A percentile compares a stretch with the other conserved stretches of the same genome.
Evolutionary conservation across 2,888 invertebrate species (phyloP).

Genomic region (Leucozona laternaria): DNA sequence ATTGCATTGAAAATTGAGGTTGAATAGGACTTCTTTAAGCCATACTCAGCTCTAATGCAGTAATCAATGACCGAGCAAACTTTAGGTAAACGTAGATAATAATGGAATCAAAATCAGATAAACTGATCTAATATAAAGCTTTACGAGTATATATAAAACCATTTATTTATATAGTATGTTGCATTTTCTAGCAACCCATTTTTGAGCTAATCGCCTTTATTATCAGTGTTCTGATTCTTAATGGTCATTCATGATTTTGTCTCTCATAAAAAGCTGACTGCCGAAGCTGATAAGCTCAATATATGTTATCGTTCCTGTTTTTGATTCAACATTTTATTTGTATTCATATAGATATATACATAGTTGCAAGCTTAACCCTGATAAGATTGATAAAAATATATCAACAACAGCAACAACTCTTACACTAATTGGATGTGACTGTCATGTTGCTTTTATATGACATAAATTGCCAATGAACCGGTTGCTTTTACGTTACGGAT

Average conservation of each 20-base stretch:
- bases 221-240: too few species aligned
- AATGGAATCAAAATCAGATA: too few species aligned
- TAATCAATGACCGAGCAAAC: too few species aligned
- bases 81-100: too few species aligned
- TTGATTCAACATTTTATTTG: background rate
- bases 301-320: background rate
- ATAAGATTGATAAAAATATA: conserved; percentile 11
- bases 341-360: background rate
- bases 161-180: too few species aligned
- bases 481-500: conserved; percentile 7
- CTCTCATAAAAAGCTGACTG: background rate
- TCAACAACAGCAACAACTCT: background rate
- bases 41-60: too few species aligned
- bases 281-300: background rate
- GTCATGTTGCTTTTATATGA: conserved; percentile 36
- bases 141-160: too few species aligned
- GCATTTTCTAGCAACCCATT: too few species aligned
- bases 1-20: too few species aligned
- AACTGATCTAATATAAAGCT: too few species aligned
- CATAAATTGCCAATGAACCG: conserved; percentile 40
- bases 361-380: conserved; percentile 20
- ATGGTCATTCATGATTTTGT: background rate
- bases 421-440: conserved; percentile 41
- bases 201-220: too few species aligned
- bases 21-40: too few species aligned